Percentiles rank a stretch among this genome's conserved stretches.
Conservation (phyloP, 2,797 vertebrate species). For the Euphonia xanthogaster region DNA sequence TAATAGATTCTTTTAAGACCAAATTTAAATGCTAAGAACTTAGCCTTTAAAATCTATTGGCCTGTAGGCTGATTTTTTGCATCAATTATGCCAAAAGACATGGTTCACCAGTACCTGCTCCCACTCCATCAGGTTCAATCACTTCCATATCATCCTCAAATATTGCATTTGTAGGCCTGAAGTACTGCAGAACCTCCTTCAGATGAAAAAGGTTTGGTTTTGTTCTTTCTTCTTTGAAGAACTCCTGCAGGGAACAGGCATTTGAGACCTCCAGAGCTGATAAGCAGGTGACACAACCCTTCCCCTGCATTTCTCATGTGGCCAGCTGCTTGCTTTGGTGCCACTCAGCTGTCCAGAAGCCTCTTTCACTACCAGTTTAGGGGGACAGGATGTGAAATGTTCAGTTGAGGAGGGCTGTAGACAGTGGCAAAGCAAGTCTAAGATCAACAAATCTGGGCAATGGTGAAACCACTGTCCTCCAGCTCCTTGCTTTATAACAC, state of each 20-base stretch:
- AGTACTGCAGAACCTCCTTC: not conserved
- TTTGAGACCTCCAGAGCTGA: not conserved
- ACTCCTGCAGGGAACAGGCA: not conserved
- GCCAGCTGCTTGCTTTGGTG: not conserved
- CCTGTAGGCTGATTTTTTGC: not conserved
- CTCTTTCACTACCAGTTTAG: not conserved
- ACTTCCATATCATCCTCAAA: not conserved
- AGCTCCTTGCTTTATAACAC: not conserved
- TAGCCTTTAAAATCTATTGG: not conserved
- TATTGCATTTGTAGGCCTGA: not conserved
- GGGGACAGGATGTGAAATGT: not conserved
- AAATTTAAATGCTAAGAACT: not conserved
- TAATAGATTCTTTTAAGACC: not conserved
- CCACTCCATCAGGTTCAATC: not conserved
- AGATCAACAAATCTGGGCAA: not conserved
- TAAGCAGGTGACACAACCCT: not conserved
- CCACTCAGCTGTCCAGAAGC: not conserved
- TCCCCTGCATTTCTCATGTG: rapidly evolving
- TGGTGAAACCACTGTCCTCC: not conserved
- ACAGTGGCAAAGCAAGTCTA: not conserved
- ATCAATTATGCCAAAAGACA: not conserved
- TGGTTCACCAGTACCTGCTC: not conserved
- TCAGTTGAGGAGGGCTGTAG: not conserved
- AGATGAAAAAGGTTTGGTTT: not conserved
- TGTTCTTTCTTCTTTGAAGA: not conserved